Evolutionary conservation across 2,888 invertebrate species (phyloP).

Genomic region (Hipparchia sbordonii): DNA sequence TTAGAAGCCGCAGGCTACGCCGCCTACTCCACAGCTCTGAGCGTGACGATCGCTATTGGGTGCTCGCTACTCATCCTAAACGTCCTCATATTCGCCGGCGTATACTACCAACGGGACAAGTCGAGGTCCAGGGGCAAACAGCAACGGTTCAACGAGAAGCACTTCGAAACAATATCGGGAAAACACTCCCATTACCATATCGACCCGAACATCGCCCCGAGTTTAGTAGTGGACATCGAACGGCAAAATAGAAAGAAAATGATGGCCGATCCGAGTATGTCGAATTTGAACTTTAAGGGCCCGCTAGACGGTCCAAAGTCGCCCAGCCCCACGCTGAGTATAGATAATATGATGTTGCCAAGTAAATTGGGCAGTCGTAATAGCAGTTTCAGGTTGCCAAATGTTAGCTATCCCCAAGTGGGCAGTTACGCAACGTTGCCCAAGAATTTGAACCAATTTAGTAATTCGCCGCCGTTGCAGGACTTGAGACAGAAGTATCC

Average conservation of each 20-base stretch:
- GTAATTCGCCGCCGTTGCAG: slow-evolving; percentile 76
- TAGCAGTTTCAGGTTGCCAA: slow-evolving; percentile 76
- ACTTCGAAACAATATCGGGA: slow-evolving; percentile 89
- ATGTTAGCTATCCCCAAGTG: slow-evolving; percentile 73
- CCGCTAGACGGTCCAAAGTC: slow-evolving; percentile 82
- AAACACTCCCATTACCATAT: slow-evolving; percentile 92
- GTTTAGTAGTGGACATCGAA: slow-evolving; percentile 92
- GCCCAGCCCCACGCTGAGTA: slow-evolving; percentile 84
- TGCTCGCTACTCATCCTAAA: slow-evolving; percentile 91
- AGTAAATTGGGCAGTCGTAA: slow-evolving; percentile 79
- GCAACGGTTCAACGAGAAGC: slow-evolving; percentile 86
- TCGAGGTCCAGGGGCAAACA: slow-evolving; percentile 88
- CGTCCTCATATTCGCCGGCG: slow-evolving; percentile 92
- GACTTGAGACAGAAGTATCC: slow-evolving; percentile 83
- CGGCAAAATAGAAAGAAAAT: slow-evolving; percentile 78
- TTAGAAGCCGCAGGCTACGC: slow-evolving; percentile 91
- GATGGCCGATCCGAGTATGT: slow-evolving; percentile 78
- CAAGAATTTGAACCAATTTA: slow-evolving; percentile 83
- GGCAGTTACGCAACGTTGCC: slow-evolving; percentile 82
- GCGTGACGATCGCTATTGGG: slow-evolving; percentile 91
- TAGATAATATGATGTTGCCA: slow-evolving; percentile 78
- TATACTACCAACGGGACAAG: slow-evolving; percentile 92
- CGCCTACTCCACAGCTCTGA: slow-evolving; percentile 89
- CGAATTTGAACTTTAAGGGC: slow-evolving; percentile 82
- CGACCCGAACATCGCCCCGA: slow-evolving; percentile 89